phyloP scores from a whole-genome alignment of 2,888 invertebrate species.

The Sphinx pinastri region DNA sequence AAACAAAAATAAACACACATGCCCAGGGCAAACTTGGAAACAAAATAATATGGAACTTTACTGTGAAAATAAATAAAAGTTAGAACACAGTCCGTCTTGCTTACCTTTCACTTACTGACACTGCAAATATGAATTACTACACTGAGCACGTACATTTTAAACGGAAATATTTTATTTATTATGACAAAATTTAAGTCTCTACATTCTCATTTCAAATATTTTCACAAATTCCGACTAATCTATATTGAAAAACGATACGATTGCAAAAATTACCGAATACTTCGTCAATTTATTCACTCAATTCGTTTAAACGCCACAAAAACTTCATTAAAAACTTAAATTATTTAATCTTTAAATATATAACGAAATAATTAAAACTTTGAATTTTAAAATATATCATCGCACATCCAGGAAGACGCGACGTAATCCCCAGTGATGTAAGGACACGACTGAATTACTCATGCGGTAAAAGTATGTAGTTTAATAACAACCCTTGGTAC shows the following conservation, averaged over 20 bases:
- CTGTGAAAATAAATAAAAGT: slow-evolving; percentile 22
- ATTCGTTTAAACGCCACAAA: not conserved
- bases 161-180: slow-evolving; percentile 26
- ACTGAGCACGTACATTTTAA: slow-evolving; percentile 30
- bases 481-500: slow-evolving; percentile 60
- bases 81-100: slow-evolving; percentile 20
- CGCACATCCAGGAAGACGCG: not conserved
- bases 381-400: not conserved
- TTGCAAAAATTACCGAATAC: not conserved
- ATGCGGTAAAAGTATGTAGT: slow-evolving; percentile 42
- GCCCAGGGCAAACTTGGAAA: not conserved
- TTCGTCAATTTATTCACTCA: not conserved
- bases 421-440: slow-evolving; percentile 2
- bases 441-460: slow-evolving; percentile 34
- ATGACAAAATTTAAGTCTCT: no score
- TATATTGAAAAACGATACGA: no score
- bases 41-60: not conserved
- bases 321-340: not conserved
- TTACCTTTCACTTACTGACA: slow-evolving; percentile 36
- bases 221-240: no score
- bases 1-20: not conserved
- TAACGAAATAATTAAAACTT: not conserved
- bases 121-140: slow-evolving; percentile 35
- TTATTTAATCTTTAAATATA: not conserved
- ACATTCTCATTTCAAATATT: no score